Evolutionary conservation across 2,797 vertebrate species (phyloP).

Genomic region (Xyrichtys novacula): DNA sequence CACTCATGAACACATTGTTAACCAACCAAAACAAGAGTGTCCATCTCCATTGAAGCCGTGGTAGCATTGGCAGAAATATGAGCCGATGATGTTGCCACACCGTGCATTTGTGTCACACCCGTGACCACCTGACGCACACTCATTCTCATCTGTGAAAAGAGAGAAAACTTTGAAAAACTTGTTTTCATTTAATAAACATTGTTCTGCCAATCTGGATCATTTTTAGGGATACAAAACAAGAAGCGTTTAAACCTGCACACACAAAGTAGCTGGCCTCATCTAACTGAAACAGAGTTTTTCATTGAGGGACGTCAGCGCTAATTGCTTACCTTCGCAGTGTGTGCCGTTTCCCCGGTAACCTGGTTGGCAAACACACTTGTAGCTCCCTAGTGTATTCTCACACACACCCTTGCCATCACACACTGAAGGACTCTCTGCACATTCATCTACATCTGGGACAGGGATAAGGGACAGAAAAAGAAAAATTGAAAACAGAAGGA

Average conservation of each 20-base stretch:
- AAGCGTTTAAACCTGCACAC: constrained; percentile 51
- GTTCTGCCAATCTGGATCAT: constrained; percentile 13
- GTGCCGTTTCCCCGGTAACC: constrained; percentile 89
- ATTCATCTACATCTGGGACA: constrained; percentile 86
- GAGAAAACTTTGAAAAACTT: not conserved
- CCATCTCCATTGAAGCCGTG: constrained; percentile 88
- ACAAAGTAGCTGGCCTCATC: constrained; percentile 44
- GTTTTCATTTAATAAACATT: constrained; percentile 31
- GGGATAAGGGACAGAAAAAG: constrained; percentile 7
- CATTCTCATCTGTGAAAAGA: constrained; percentile 82
- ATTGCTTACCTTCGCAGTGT: constrained; percentile 85
- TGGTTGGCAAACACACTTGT: constrained; percentile 83
- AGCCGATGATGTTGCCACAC: constrained; percentile 88
- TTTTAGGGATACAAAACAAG: constrained; percentile 54
- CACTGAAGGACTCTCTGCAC: constrained; percentile 68
- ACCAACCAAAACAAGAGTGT: constrained; percentile 84
- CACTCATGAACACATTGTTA: not conserved
- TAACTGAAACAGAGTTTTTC: constrained; percentile 48
- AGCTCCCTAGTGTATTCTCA: constrained; percentile 86
- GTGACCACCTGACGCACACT: constrained; percentile 82
- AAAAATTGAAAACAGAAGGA: not conserved
- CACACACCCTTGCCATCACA: constrained; percentile 83
- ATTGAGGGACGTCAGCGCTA: constrained; percentile 48
- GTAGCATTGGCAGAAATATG: constrained; percentile 89
- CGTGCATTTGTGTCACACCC: constrained; percentile 84